Evolutionary conservation across 2,888 invertebrate species (phyloP), one percentile per base, ranked within the genome.

Genomic region (Lutraria lutraria): DNA sequence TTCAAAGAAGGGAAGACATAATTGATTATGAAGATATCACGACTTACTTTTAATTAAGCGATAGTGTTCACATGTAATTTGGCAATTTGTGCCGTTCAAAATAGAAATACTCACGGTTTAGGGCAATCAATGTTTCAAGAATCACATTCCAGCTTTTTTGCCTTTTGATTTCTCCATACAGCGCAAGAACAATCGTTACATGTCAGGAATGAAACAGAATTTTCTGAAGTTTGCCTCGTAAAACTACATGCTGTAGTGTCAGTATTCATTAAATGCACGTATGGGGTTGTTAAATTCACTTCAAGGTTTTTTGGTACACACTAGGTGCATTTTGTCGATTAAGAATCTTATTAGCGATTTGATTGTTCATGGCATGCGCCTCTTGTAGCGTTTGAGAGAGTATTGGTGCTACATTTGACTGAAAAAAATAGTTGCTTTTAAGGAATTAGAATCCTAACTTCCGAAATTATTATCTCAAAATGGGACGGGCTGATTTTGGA

Each of bases 1-100:
- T 89, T 91, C 89, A 89, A 91, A 91, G 89, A 89, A 85, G 82
- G 43, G 25, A 43, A 76, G 63, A 68, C 63, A 80, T 89, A 83
- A 89, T 86, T 82, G 89, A 89, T 86, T 72, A 85, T 83, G 83
- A 86, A 86, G 89, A 85, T 83, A 89, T n/a, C 85, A 29, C 60
- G 68, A 82, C 81, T 89, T 81, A 53, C 82, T 86, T 68, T 81
- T 89, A 86, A 89, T 89, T 89, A 89, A 84, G 52, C 79, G 31
- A 34, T 34, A 76, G 76, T 76, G 76, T 76, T 83, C 54, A 79
- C 87, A 88, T 88, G 83, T 83, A 88, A 88, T 88, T 80, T 53
- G 83, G 84, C 82, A 83, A 79, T 83, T 88, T 88, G 84, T 88
- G 87, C 21, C 63, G 53, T 63, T 80, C 76, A 76, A 76, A 76